Percentiles rank a stretch among this genome's conserved stretches.
These are phyloP conservation scores for Lasioglossum leucozonium DNA, from an alignment of 2,888 invertebrate genomes.

Conservation along the genomic window DNA sequence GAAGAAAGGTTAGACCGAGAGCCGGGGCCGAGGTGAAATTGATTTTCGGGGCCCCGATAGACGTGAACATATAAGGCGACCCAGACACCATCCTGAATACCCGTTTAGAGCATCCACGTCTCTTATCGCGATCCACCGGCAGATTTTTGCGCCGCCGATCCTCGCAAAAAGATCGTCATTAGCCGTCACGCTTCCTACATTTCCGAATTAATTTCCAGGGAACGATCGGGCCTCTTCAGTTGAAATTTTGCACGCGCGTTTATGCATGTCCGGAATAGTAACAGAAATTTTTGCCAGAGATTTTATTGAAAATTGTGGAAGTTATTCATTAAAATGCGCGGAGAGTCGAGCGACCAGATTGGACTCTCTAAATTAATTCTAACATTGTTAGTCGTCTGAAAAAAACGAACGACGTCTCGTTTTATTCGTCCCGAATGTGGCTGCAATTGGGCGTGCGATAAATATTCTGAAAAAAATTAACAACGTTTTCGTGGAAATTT, in stretches of 20 bases:
- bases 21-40: slow-evolving; percentile 28
- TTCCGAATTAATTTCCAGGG: not conserved
- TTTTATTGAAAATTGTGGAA: not conserved
- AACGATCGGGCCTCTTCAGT: not conserved
- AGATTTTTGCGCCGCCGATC: not conserved
- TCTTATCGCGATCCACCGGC: not conserved
- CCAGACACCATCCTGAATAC: slow-evolving; percentile 15
- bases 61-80: slow-evolving; percentile 45
- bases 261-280: not conserved
- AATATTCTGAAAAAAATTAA: not conserved
- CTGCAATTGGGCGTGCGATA: not conserved
- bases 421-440: not conserved
- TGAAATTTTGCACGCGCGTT: not conserved
- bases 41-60: slow-evolving; percentile 46
- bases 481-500: not conserved
- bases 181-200: not conserved
- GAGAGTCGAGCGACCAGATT: not conserved
- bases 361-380: not conserved
- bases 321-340: not conserved
- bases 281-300: not conserved
- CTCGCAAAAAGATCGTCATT: not conserved
- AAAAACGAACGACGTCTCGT: not conserved
- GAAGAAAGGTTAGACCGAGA: slow-evolving; percentile 43
- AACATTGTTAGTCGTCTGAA: not conserved
- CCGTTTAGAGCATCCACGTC: slow-evolving; percentile 15